Percentiles rank a stretch among this genome's conserved stretches.
phyloP scores from a whole-genome alignment of 2,888 invertebrate species.

The Chelonus formosanus region DNA sequence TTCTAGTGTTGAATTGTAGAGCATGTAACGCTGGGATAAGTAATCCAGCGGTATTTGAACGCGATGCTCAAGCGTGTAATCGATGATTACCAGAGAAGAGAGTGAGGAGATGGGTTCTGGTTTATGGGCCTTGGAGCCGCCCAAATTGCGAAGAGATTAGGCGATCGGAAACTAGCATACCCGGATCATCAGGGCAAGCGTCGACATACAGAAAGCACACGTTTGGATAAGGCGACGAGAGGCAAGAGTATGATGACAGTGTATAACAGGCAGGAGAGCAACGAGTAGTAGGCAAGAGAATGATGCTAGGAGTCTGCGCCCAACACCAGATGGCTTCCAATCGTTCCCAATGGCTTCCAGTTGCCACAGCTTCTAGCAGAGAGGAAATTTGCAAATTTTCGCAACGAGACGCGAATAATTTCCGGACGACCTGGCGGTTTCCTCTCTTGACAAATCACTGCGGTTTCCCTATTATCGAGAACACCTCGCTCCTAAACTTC shows the following conservation, averaged over 20 bases:
- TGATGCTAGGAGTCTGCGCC: conserved; percentile 30
- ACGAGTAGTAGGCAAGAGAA: conserved; percentile 3
- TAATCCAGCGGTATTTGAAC: conserved; percentile 50
- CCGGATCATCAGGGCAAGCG: conserved; percentile 41
- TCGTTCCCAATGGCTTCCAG: conserved; percentile 9
- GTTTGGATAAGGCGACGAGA: conserved; percentile 37
- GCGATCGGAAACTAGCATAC: conserved; percentile 50
- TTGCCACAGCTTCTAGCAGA: conserved; percentile 3
- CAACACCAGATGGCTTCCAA: conserved; percentile 28
- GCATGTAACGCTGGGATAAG: conserved; percentile 44
- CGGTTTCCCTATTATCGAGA: conserved; percentile 61
- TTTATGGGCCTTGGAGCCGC: conserved; percentile 53
- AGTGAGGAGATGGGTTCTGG: conserved; percentile 38
- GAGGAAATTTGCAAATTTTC: conserved; percentile 64
- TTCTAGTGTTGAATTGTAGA: conserved; percentile 29
- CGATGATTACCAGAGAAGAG: conserved; percentile 48
- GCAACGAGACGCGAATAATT: conserved; percentile 59
- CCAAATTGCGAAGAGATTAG: conserved; percentile 60
- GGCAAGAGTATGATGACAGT: conserved; percentile 26
- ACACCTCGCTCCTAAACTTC: conserved; percentile 19
- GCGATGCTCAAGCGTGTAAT: conserved; percentile 45
- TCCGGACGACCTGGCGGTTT: conserved; percentile 61
- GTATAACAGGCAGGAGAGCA: conserved; percentile 20
- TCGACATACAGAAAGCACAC: conserved; percentile 31
- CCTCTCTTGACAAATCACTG: conserved; percentile 63